Percentiles rank a stretch among this genome's conserved stretches.
Conservation (phyloP, 2,888 invertebrate species). For the Melanchra persicariae region DNA sequence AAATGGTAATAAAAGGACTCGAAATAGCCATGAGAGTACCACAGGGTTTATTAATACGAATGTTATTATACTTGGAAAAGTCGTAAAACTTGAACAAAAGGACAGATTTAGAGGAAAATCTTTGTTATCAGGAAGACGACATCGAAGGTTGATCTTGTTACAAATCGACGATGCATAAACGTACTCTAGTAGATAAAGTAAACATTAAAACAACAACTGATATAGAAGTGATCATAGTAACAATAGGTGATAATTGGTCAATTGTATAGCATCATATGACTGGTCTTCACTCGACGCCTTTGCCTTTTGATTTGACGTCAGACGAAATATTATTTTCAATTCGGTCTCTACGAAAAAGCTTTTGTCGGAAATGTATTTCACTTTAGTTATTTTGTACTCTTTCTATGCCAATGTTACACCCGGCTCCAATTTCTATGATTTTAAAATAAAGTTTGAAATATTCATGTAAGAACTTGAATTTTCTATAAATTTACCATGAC, state of each 20-base stretch:
- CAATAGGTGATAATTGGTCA: slow-evolving; percentile 63
- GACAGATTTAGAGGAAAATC: slow-evolving; percentile 64
- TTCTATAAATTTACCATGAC: slow-evolving; percentile 1
- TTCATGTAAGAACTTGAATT: slow-evolving; percentile 6
- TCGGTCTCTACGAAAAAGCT: slow-evolving; percentile 16
- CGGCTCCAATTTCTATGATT: neutral
- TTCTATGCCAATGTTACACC: neutral
- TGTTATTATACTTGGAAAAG: slow-evolving; percentile 18
- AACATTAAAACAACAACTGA: slow-evolving; percentile 34
- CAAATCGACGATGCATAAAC: slow-evolving; percentile 72
- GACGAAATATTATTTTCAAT: slow-evolving; percentile 25
- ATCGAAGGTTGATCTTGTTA: slow-evolving; percentile 72
- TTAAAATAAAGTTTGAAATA: neutral
- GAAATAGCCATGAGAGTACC: slow-evolving; percentile 23
- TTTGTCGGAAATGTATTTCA: slow-evolving; percentile 7
- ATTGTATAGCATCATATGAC: slow-evolving; percentile 58
- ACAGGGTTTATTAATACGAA: slow-evolving; percentile 30
- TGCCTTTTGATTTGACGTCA: slow-evolving; percentile 50
- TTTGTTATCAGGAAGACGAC: slow-evolving; percentile 66
- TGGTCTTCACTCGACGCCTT: slow-evolving; percentile 31
- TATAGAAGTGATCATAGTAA: slow-evolving; percentile 55
- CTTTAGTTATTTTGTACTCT: slow-evolving; percentile 24
- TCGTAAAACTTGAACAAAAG: slow-evolving; percentile 32
- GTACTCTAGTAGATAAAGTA: slow-evolving; percentile 48
- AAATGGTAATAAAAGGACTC: slow-evolving; percentile 50